phyloP scores from a whole-genome alignment of 2,797 vertebrate genomes.

The Champsocephalus gunnari region DNA sequence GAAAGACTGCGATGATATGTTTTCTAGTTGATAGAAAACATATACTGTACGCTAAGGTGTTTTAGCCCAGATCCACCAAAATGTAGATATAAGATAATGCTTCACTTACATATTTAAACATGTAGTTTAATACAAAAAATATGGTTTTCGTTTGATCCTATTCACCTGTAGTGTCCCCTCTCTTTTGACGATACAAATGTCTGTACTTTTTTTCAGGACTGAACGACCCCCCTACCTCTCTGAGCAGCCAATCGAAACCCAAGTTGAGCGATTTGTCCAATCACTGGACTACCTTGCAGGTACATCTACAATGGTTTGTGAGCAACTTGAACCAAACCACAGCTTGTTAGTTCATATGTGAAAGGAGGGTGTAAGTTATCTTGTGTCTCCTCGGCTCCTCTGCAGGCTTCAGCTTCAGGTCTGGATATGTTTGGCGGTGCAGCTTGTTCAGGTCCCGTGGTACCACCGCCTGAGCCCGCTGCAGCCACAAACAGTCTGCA shows the following conservation, averaged over 20 bases:
- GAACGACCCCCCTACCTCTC: constrained; percentile 84
- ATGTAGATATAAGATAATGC: too few species aligned
- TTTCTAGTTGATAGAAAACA: too few species aligned
- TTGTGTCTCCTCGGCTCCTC: not conserved
- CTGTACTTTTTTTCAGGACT: constrained; percentile 82
- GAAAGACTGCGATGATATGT: too few species aligned
- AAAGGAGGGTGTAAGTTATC: not conserved
- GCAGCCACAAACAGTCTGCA: constrained; percentile 68
- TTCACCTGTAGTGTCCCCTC: not conserved
- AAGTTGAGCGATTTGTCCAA: constrained; percentile 77
- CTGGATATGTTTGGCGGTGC: constrained; percentile 86
- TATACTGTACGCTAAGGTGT: too few species aligned
- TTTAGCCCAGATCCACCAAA: too few species aligned
- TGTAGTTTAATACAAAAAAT: too few species aligned
- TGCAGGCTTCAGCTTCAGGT: constrained; percentile 83
- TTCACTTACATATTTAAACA: too few species aligned
- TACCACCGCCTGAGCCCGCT: constrained; percentile 61
- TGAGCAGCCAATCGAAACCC: constrained; percentile 72
- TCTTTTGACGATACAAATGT: not conserved
- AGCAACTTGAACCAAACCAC: not conserved
- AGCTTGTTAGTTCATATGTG: not conserved
- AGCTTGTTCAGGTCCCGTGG: constrained; percentile 67
- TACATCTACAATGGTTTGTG: constrained; percentile 51
- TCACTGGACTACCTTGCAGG: constrained; percentile 91
- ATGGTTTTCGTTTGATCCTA: too few species aligned